Conservation (phyloP, 2,113 vertebrate genomes). For the Acrocephalus arundinaceus region DNA sequence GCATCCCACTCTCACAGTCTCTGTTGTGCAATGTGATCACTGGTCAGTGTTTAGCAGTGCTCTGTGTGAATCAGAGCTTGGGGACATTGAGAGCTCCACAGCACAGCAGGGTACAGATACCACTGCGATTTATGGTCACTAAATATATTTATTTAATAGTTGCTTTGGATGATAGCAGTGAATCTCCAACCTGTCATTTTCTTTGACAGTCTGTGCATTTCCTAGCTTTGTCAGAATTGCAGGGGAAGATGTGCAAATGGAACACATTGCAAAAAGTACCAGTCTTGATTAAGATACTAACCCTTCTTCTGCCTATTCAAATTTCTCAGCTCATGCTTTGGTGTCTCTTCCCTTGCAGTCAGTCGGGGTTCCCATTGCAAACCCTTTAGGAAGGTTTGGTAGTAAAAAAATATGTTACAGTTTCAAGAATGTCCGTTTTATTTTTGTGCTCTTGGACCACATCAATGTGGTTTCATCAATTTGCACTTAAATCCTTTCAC, state of each 20-base stretch:
- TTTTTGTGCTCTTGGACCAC: neutral
- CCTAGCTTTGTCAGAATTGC: neutral
- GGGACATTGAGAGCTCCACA: neutral
- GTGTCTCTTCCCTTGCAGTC: neutral
- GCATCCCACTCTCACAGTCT: neutral
- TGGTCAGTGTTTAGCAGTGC: neutral
- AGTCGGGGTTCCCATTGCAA: neutral
- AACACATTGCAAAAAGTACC: neutral
- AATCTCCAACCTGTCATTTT: neutral
- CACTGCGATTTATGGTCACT: neutral
- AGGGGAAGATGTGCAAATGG: neutral
- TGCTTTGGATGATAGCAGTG: neutral
- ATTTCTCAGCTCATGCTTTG: neutral
- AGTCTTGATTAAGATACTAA: neutral
- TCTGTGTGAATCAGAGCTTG: neutral
- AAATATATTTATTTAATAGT: neutral
- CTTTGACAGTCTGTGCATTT: neutral
- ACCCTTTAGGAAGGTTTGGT: neutral
- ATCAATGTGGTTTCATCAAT: neutral
- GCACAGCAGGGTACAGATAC: neutral
- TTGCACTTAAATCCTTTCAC: neutral
- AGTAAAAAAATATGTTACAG: neutral
- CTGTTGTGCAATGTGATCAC: rapidly evolving
- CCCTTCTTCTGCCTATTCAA: neutral
- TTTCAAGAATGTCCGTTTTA: neutral